A percentile compares a stretch with the other conserved stretches of the same genome.
Evolutionary conservation across 2,113 vertebrate genomes (phyloP).

Genomic region (Syngnathus floridae): DNA sequence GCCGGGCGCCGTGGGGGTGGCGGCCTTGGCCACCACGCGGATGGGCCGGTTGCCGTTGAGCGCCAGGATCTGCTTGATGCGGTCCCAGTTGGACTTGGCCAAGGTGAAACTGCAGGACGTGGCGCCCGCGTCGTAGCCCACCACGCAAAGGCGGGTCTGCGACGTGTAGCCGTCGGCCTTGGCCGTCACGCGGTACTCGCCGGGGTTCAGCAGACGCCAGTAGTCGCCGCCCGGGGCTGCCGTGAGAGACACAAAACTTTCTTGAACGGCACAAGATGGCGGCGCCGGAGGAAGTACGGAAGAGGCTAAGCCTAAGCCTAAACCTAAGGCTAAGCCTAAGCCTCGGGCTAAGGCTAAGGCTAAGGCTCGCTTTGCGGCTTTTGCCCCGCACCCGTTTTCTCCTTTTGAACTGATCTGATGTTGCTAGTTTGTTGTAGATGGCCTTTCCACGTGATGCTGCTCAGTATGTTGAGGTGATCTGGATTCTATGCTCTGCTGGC

Average conservation of each 20-base stretch:
- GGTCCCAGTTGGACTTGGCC: conserved; percentile 91
- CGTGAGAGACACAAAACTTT: not conserved
- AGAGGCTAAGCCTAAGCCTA: too few relatives aligned
- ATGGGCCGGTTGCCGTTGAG: conserved; percentile 81
- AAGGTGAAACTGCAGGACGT: conserved; percentile 87
- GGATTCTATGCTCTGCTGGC: too few relatives aligned
- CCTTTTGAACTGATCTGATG: too few relatives aligned
- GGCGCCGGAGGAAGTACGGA: too few relatives aligned
- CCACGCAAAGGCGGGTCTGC: conserved; percentile 79
- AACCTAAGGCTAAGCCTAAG: too few relatives aligned
- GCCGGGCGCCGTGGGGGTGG: conserved; percentile 5
- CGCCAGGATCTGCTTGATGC: conserved; percentile 89
- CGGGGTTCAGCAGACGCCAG: conserved; percentile 94
- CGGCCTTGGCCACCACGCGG: conserved; percentile 50
- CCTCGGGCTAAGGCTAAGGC: too few relatives aligned
- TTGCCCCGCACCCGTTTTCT: too few relatives aligned
- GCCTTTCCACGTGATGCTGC: too few relatives aligned
- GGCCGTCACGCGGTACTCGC: conserved; percentile 84
- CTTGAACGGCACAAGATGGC: too few relatives aligned
- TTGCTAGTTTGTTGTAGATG: too few relatives aligned
- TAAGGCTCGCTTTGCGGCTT: too few relatives aligned
- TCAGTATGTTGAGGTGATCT: too few relatives aligned
- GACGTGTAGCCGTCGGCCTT: conserved; percentile 81
- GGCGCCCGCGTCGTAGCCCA: conserved; percentile 87
- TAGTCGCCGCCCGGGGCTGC: conserved; percentile 82